These are phyloP conservation scores for Scaeva pyrastri DNA, from an alignment of 2,888 invertebrate species.

Conservation along the genomic window DNA sequence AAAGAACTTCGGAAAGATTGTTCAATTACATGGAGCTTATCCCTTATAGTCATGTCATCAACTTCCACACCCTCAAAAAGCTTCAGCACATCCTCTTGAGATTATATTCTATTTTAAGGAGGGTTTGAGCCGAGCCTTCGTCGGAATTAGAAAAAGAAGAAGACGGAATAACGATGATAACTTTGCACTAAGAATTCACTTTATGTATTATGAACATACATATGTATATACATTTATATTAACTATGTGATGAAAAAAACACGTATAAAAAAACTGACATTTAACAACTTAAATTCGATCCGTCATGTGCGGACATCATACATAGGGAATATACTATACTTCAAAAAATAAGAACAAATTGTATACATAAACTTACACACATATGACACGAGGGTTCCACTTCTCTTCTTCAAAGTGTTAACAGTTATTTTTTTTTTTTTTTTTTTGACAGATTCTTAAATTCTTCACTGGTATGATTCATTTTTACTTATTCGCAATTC, in stretches of 20 bases:
- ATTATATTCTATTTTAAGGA: background rate
- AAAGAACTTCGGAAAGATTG: slow-evolving; percentile 63
- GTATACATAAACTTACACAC: no score
- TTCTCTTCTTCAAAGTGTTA: no score
- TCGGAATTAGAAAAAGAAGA: background rate
- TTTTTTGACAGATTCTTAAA: no score
- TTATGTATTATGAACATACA: background rate
- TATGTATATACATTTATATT: no score
- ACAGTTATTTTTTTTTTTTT: no score
- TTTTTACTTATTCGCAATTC: no score
- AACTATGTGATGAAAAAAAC: background rate
- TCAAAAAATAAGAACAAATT: background rate
- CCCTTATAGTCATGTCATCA: slow-evolving; percentile 24
- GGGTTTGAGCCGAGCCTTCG: slow-evolving; percentile 15
- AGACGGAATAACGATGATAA: background rate
- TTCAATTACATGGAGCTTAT: slow-evolving; percentile 60
- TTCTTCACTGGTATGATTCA: background rate
- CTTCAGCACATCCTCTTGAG: background rate
- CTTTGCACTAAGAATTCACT: slow-evolving; percentile 35
- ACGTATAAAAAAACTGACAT: slow-evolving; percentile 19
- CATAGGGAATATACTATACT: background rate
- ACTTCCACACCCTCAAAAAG: slow-evolving; percentile 17
- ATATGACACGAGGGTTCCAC: no score
- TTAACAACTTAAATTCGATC: slow-evolving; percentile 33
- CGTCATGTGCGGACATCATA: background rate